phyloP scores from a whole-genome alignment of 2,113 vertebrate species.

The Vombatus ursinus region DNA sequence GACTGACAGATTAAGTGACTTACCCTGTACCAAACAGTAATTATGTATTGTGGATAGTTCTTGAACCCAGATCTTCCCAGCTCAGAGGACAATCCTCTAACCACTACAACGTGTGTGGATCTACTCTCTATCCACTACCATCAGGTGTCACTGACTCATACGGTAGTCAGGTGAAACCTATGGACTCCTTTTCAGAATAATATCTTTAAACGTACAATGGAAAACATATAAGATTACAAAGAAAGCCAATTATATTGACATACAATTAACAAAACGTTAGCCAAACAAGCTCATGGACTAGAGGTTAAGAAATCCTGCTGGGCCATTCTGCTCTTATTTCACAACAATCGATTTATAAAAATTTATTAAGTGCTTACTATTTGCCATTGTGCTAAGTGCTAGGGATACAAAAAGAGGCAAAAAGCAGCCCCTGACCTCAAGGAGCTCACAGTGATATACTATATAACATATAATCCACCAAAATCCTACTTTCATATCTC shows the following conservation, averaged over 20 bases:
- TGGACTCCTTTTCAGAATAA: not conserved
- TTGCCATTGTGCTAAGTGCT: not conserved
- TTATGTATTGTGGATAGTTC: not conserved
- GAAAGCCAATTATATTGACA: not conserved
- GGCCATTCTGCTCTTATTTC: not conserved
- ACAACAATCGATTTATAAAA: not conserved
- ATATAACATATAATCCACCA: not conserved
- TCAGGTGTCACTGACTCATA: not conserved
- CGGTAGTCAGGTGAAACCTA: not conserved
- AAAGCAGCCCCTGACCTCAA: not conserved
- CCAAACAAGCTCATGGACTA: not conserved
- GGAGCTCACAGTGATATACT: not conserved
- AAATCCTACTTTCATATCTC: not conserved
- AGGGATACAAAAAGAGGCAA: not conserved
- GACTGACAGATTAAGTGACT: not conserved
- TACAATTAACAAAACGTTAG: not conserved
- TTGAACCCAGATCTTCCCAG: not conserved
- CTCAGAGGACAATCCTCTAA: not conserved
- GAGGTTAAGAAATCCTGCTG: not conserved
- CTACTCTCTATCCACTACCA: not conserved
- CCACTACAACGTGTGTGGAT: not conserved
- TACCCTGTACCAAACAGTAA: not conserved
- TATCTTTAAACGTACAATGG: not conserved
- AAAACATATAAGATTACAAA: not conserved
- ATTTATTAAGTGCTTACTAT: not conserved